Base-by-base conservation (phyloP, 2,888 invertebrate genomes). In the Cephonodes hylas region DNA sequence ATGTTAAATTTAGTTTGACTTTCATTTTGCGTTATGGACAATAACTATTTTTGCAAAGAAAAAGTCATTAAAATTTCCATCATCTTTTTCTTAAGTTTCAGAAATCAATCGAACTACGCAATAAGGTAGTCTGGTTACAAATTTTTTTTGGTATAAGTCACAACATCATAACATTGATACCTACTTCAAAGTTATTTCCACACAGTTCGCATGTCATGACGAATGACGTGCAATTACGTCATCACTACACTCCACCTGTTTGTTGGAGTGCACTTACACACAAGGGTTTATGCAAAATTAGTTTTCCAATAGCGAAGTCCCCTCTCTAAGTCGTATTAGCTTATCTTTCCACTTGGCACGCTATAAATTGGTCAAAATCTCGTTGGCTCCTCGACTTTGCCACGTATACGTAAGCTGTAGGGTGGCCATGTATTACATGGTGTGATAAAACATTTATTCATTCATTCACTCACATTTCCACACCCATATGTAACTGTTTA, bases 321-420 rank as follows among this genome's bases (percentile, higher is more conserved):
- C 80, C 75, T 69, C 69, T 70, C 75, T 82, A 76, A 85, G 78
- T 79, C 77, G 86, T 83, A 90, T 91, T 90, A 89, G 89, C 91
- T 91, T 92, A 92, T 92, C 92, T 92, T 91, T 91, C 86, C 88
- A 88, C 86, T 89, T 91, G 90, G 92, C 92, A 91, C 92, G 85
- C 86, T 84, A 87, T 91, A 92, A 91, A 90, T 92, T 92, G 92
- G 92, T 92, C 92, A 92, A 91, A 91, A 92, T 91, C 91, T 90
- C 86, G 80, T 80, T 88, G 83, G 83, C 85, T 89, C 80, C 88
- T 85, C 80, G 84, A 88, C 84, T 89, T 81, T 80, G 77, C 80
- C 79, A 83, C 82, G 85, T 88, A 84, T 82, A 80, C 79, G 77
- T 84, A 81, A 84, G 80, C 72, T 71, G 71, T 85, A 80, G 78